Evolutionary conservation across 2,113 vertebrate genomes (phyloP), one percentile per base, ranked within the genome.

Genomic region (Mixornis gularis): DNA sequence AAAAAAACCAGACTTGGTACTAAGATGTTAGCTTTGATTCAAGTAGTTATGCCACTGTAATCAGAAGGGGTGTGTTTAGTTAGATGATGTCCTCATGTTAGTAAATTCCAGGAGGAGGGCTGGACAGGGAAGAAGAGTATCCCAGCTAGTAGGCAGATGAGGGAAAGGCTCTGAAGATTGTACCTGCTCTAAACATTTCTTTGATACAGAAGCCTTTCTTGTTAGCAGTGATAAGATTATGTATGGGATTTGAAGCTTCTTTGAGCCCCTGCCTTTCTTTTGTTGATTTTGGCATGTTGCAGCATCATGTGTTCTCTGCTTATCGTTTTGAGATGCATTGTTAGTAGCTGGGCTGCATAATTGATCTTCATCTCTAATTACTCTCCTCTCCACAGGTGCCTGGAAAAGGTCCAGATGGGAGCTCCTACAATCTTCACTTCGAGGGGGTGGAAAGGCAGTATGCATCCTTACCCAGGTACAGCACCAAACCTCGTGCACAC

Each of bases 401-500:
- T 84, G 98, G 96, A 93, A 98, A 98, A 96, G 97, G 97, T 91
- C 97, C 97, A 63, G 98, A 99, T 59, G 95, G 97, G 32, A 98
- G 94, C 18, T 85, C 96, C 3, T 97, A 96, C 93, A 96, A 5
- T 63, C 97, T 98, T 41, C 97, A 92, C 68, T 98, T 98, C 16
- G 98, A 99, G 56, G 98, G 98, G 17, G n/a, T 97, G 70, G 98
- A 99, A 79, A 95, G 97, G 21, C 98, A 98, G 60, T 98, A 98
- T 21, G 96, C 97, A 19, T 97, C 98, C 25, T 97, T 98, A 60
- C 98, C 98, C 97, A 99, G 98, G 99, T 99, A 98, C 17, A 3
- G 56, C 71, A 27, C 18, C 3, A 1, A 85, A 63, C 73, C 77
- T 81, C 32, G 3, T 10, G 36, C 20, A 8, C 49, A 7, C 53